Evolutionary conservation across 1,140 invertebrate genomes (phyloP).

Genomic region (Papilio machaon): DNA sequence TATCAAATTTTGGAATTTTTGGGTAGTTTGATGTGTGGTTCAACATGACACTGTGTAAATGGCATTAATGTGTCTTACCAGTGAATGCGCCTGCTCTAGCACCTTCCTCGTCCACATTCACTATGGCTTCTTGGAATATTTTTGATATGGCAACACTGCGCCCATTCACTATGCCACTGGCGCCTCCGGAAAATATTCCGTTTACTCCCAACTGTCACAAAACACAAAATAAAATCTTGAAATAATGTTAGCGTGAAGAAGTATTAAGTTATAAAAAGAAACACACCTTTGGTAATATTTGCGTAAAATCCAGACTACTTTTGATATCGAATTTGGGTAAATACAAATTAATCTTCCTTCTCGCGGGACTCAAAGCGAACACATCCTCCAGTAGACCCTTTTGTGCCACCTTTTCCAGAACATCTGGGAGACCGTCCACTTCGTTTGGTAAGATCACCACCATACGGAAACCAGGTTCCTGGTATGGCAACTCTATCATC

Average conservation of each 20-base stretch:
- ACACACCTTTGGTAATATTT: slow-evolving; percentile 54
- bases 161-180: slow-evolving; percentile 46
- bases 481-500: slow-evolving; percentile 59
- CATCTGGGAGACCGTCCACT: slow-evolving; percentile 50
- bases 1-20: too few species aligned
- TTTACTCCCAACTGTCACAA: slow-evolving; percentile 53
- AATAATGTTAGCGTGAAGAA: neutral
- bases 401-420: slow-evolving; percentile 50
- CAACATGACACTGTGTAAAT: neutral
- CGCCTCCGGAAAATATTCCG: slow-evolving; percentile 50
- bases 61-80: slow-evolving; percentile 42
- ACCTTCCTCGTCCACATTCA: slow-evolving; percentile 60
- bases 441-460: slow-evolving; percentile 55
- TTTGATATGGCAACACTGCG: slow-evolving; percentile 46
- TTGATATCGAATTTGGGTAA: slow-evolving; percentile 60
- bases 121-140: slow-evolving; percentile 55
- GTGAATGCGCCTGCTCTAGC: slow-evolving; percentile 60
- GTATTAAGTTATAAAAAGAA: neutral
- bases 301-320: slow-evolving; percentile 48
- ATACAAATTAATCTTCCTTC: slow-evolving; percentile 45
- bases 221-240: slow-evolving; percentile 16
- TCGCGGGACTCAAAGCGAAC: slow-evolving; percentile 43
- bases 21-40: neutral
- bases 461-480: slow-evolving; percentile 60
- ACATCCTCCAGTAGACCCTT: slow-evolving; percentile 51